A percentile compares a stretch with the other conserved stretches of the same genome.
Evolutionary conservation across 64 coral and sea anemone species (phyloP).

Genomic region (Dendrophyllia cribrosa): DNA sequence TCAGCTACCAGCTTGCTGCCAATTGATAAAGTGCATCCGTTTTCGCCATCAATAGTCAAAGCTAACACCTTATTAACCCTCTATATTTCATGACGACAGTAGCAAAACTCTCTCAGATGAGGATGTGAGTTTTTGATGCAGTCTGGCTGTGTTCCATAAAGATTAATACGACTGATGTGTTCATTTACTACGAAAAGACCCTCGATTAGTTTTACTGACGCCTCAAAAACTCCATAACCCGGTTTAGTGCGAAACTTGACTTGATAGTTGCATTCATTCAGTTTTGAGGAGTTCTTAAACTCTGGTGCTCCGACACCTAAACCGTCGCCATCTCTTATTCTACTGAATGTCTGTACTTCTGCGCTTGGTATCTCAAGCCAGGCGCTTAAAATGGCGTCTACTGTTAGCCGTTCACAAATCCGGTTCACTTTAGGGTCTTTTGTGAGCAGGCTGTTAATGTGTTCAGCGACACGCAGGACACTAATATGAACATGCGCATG

Average conservation of each 20-base stretch:
- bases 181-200: slow-evolving; percentile 61
- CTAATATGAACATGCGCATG: slow-evolving; percentile 78
- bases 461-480: slow-evolving; percentile 41
- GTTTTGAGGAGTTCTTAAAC: slow-evolving; percentile 40
- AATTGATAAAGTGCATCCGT: too few species aligned
- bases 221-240: slow-evolving; percentile 72
- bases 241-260: slow-evolving; percentile 76
- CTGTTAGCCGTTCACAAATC: slow-evolving; percentile 51
- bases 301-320: slow-evolving; percentile 74
- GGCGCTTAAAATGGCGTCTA: slow-evolving; percentile 73
- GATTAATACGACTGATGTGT: slow-evolving; percentile 89
- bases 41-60: too few species aligned
- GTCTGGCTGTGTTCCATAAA: slow-evolving; percentile 84
- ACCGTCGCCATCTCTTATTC: slow-evolving; percentile 72
- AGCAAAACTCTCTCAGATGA: slow-evolving; percentile 83
- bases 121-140: slow-evolving; percentile 76
- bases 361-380: slow-evolving; percentile 69
- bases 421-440: not conserved
- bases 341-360: slow-evolving; percentile 75
- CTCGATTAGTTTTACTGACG: slow-evolving; percentile 63
- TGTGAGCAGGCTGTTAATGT: slow-evolving; percentile 63
- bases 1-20: too few species aligned
- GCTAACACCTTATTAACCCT: too few species aligned
- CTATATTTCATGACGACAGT: slow-evolving; percentile 34
- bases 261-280: slow-evolving; percentile 76